A percentile compares a stretch with the other conserved stretches of the same genome.
Conservation (phyloP, 2,888 invertebrate species). For the Hypomecis punctinalis region DNA sequence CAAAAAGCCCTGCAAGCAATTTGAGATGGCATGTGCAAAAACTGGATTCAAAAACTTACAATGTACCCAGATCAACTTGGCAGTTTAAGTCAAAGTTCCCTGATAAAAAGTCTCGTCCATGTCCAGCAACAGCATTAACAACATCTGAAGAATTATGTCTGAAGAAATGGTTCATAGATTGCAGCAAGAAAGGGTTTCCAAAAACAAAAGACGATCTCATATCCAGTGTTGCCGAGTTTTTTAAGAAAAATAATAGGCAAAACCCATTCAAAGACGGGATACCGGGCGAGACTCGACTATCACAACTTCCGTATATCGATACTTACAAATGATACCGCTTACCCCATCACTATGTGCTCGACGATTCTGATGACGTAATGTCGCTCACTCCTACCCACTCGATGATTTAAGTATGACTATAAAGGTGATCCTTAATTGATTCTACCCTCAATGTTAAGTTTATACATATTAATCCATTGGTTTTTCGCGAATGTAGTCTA, state of each 20-base stretch:
- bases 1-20: constrained; percentile 25
- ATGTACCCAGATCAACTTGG: constrained; percentile 19
- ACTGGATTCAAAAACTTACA: constrained; percentile 12
- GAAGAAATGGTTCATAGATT: constrained; percentile 23
- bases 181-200: constrained; percentile 27
- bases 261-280: constrained; percentile 12
- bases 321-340: no score
- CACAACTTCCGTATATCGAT: no score
- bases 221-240: constrained; percentile 24
- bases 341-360: no score
- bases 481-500: no score
- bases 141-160: constrained; percentile 18
- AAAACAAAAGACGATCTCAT: constrained; percentile 27
- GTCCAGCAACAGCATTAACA: constrained; percentile 20
- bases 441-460: no score
- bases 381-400: no score
- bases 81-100: constrained; percentile 15
- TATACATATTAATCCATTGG: no score
- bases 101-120: constrained; percentile 17
- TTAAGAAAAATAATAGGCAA: constrained; percentile 18
- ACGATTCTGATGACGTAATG: no score
- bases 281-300: constrained; percentile 41
- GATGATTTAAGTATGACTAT: no score
- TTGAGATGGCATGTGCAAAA: constrained; percentile 22
- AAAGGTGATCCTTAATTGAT: no score